phyloP scores from a whole-genome alignment of 2,797 vertebrate species.

The Pteronotus mesoamericanus region DNA sequence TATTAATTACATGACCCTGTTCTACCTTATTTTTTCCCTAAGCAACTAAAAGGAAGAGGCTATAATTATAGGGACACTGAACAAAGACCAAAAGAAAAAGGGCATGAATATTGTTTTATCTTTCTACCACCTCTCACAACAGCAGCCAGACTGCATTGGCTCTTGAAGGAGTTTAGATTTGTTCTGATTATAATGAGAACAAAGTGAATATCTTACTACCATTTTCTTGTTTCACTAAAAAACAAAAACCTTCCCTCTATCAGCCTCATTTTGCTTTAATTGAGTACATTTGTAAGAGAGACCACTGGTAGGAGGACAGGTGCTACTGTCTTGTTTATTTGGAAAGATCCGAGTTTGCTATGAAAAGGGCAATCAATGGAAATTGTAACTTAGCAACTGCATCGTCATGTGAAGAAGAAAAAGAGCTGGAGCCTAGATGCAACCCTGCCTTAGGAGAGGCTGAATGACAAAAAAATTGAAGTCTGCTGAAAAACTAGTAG shows the following conservation, averaged over 20 bases:
- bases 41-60: slow-evolving; percentile 7
- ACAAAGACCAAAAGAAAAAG: slow-evolving; percentile 11
- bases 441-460: background rate
- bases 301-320: background rate
- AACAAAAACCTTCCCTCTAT: background rate
- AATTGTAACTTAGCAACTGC: background rate
- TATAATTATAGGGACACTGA: slow-evolving; percentile 12
- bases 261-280: background rate
- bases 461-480: background rate
- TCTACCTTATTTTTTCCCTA: slow-evolving; percentile 50
- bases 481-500: background rate
- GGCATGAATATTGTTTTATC: slow-evolving; percentile 4
- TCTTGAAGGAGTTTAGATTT: background rate
- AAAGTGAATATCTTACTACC: background rate
- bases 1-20: slow-evolving; percentile 60
- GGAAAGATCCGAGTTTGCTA: background rate
- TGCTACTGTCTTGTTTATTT: background rate
- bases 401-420: background rate
- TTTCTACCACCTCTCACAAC: background rate
- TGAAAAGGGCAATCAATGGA: background rate
- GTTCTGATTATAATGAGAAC: background rate
- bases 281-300: background rate
- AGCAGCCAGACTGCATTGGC: background rate
- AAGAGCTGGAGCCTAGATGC: background rate
- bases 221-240: background rate